Base-by-base conservation (phyloP, 2,888 invertebrate genomes). In the Myopa testacea region DNA sequence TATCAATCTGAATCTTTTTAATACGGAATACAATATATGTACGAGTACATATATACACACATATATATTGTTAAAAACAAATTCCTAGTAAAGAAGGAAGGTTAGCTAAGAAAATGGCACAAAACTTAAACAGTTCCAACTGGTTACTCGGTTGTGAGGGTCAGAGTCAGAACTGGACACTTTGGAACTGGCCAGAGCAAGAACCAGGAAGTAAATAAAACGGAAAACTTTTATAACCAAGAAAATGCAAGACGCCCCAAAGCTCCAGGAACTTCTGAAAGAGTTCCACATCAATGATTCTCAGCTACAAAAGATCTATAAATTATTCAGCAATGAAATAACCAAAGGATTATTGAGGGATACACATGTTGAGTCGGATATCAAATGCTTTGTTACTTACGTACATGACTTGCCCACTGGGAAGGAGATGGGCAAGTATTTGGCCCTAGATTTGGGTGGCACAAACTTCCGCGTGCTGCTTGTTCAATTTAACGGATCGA, bases 401-500 rank as follows among this genome's bases (percentile, higher is more conserved):
- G 98, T 99, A 67, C 95, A 97, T 88, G 94, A 96, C 89, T 92
- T 98, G 82, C 98, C 98, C 1, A 95, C 96, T 89, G 98, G 98
- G 84, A 93, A 94, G 93, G 98, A 98, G 91, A 91, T 92, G 78
- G 98, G 98, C 79, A 95, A 97, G 90, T 98, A 96, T 89, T 90
- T 99, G 87, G 98, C 99, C 0, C 91, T 99, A 85, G 99, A 99
- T 91, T 92, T 99, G 87, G 99, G 99, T 75, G 99, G 99, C 58
- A 99, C 98, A 40, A 99, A 99, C 89, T 99, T 99, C 91, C 93
- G 98, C 82, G 98, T 99, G 8, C 91, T 99, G 80, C 92, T 98
- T 72, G 96, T 99, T 86, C 94, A 95, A 82, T 91, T 98, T 83
- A 86, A 88, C 71, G 94, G 94, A 65, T 94, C 93, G 79, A 93